phyloP scores from a whole-genome alignment of 2,888 invertebrate species.

The Xanthorhoe designata region DNA sequence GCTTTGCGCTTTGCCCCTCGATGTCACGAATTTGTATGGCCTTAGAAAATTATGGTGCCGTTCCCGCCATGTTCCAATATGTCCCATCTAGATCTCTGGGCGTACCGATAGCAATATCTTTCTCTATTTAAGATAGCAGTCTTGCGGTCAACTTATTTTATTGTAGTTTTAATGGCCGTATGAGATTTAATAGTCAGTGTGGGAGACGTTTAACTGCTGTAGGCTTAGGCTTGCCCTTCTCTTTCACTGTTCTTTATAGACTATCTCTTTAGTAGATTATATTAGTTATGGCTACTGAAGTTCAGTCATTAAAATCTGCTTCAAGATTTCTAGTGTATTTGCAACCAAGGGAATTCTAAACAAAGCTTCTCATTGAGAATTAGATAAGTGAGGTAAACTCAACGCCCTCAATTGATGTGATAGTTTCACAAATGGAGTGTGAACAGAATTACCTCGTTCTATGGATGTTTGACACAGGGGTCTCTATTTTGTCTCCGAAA shows the following conservation, averaged over 20 bases:
- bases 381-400: neutral
- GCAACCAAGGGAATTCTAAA: neutral
- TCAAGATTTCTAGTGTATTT: neutral
- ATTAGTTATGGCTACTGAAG: conserved; percentile 22
- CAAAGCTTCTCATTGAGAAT: neutral
- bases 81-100: conserved; percentile 44
- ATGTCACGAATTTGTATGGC: conserved; percentile 77
- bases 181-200: conserved; percentile 35
- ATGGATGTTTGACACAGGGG: conserved; percentile 44
- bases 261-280: conserved; percentile 12
- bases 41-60: conserved; percentile 52
- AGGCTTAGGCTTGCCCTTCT: conserved; percentile 28
- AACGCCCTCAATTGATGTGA: conserved; percentile 10
- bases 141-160: conserved; percentile 38
- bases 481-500: too few species aligned
- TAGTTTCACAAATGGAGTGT: conserved; percentile 12
- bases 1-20: conserved; percentile 51
- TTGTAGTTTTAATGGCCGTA: conserved; percentile 36
- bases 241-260: conserved; percentile 47
- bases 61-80: conserved; percentile 51
- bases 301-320: neutral
- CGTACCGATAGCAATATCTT: conserved; percentile 39
- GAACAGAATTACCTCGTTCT: conserved; percentile 22
- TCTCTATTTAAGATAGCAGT: conserved; percentile 29
- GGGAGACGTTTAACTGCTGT: conserved; percentile 31